These are phyloP conservation scores for Pipistrellus pipistrellus DNA, from an alignment of 2,797 vertebrate genomes.

Conservation along the genomic window DNA sequence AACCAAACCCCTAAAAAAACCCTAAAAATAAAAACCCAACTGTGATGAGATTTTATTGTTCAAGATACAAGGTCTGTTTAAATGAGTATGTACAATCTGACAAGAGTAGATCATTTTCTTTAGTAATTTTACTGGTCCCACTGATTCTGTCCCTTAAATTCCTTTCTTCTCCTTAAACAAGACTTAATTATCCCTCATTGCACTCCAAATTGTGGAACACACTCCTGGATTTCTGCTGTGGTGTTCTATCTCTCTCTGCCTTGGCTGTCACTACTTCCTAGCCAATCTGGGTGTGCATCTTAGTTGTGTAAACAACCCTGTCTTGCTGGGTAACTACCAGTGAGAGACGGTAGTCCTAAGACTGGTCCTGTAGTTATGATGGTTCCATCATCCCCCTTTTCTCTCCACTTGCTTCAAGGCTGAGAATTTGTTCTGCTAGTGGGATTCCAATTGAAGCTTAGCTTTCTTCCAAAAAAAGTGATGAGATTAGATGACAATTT, in stretches of 20 bases:
- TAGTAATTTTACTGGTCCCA: not conserved
- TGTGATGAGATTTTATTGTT: not conserved
- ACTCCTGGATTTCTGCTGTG: not conserved
- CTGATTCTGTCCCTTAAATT: not conserved
- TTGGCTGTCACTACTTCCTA: not conserved
- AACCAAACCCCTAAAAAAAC: not conserved
- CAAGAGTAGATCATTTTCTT: not conserved
- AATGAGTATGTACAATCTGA: not conserved
- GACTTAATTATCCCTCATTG: not conserved
- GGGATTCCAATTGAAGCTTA: not conserved
- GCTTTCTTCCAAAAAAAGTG: not conserved
- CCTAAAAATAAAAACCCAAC: not conserved
- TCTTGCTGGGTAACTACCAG: not conserved
- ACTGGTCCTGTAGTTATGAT: not conserved
- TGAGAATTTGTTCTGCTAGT: not conserved
- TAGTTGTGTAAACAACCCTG: not conserved
- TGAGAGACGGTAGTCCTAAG: not conserved
- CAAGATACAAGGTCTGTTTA: not conserved
- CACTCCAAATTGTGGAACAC: not conserved
- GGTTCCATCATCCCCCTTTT: not conserved
- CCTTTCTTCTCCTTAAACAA: not conserved
- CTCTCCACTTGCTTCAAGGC: not conserved
- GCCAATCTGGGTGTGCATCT: not conserved
- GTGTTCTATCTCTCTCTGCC: not conserved
- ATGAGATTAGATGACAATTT: slow-evolving; percentile 10